A percentile compares a stretch with the other conserved stretches of the same genome.
Evolutionary conservation across 2,888 invertebrate genomes (phyloP).

Genomic region (Scaptomyza reducta): DNA sequence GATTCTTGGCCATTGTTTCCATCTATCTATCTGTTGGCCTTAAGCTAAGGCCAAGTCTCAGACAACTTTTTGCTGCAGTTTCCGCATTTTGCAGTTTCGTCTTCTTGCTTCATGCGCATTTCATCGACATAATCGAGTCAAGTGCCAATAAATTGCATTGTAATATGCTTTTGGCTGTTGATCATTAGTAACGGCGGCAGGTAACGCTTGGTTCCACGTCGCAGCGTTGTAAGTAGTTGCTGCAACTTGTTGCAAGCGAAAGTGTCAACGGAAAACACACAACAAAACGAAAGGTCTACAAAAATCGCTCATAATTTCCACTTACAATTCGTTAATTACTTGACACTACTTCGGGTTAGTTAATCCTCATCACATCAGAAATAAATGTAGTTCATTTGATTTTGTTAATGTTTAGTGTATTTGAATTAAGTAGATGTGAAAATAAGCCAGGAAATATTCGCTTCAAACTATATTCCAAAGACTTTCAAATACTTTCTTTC

Average conservation of each 20-base stretch:
- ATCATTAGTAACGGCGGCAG: slow-evolving; percentile 73
- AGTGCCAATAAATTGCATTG: slow-evolving; percentile 71
- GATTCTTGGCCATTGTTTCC: slow-evolving; percentile 22
- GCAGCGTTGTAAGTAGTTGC: slow-evolving; percentile 18
- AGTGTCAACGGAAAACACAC: slow-evolving; percentile 51
- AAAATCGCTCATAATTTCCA: neutral
- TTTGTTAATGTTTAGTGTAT: neutral
- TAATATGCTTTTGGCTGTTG: slow-evolving; percentile 34
- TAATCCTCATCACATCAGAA: too few relatives aligned
- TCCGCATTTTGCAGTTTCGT: slow-evolving; percentile 4
- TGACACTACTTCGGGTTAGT: too few relatives aligned
- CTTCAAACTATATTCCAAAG: too few relatives aligned
- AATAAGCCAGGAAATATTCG: too few relatives aligned
- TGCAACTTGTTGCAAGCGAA: slow-evolving; percentile 57
- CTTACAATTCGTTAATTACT: neutral
- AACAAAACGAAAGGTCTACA: too few relatives aligned
- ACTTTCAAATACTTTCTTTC: too few relatives aligned
- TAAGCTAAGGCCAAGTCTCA: neutral
- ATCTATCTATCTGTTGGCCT: neutral
- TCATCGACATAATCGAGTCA: slow-evolving; percentile 66
- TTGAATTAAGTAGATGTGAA: too few relatives aligned
- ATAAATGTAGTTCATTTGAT: too few relatives aligned
- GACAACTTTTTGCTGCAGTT: neutral
- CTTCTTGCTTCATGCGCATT: slow-evolving; percentile 19
- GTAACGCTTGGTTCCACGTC: slow-evolving; percentile 70